Conservation (phyloP, 1,140 invertebrate species). For the Apis laboriosa region DNA sequence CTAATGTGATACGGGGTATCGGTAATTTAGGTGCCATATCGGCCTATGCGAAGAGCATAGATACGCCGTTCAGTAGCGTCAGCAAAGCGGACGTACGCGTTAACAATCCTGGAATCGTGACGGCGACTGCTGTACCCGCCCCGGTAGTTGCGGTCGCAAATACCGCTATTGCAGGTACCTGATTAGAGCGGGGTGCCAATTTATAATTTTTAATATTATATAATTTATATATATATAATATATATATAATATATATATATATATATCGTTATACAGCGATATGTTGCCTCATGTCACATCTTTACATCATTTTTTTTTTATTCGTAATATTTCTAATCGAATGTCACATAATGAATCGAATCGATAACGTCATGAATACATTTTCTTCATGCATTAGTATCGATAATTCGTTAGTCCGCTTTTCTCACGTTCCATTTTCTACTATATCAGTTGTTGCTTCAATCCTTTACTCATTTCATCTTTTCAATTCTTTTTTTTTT, state of each 20-base stretch:
- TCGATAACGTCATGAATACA: conserved; percentile 3
- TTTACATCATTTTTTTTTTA: neutral
- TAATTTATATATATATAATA: neutral
- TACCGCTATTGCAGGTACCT: conserved; percentile 48
- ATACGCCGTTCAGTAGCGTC: conserved; percentile 67
- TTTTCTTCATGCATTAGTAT: conserved; percentile 19
- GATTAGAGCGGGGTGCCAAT: conserved; percentile 23
- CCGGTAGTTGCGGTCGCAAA: conserved; percentile 32
- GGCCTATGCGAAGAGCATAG: conserved; percentile 60
- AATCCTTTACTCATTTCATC: neutral
- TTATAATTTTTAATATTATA: neutral
- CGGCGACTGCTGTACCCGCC: conserved; percentile 52
- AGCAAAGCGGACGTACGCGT: conserved; percentile 66
- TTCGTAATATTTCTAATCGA: neutral
- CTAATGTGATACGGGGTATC: conserved; percentile 57
- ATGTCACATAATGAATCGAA: neutral
- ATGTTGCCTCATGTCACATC: too few relatives aligned
- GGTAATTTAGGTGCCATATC: conserved; percentile 62
- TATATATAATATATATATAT: neutral
- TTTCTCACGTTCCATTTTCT: neutral
- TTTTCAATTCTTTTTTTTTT: neutral
- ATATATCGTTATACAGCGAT: neutral
- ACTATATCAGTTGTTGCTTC: neutral
- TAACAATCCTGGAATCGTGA: conserved; percentile 66
- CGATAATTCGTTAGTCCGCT: conserved; percentile 11